phyloP scores from a whole-genome alignment of 2,888 invertebrate species.

The Pammene fasciana region DNA sequence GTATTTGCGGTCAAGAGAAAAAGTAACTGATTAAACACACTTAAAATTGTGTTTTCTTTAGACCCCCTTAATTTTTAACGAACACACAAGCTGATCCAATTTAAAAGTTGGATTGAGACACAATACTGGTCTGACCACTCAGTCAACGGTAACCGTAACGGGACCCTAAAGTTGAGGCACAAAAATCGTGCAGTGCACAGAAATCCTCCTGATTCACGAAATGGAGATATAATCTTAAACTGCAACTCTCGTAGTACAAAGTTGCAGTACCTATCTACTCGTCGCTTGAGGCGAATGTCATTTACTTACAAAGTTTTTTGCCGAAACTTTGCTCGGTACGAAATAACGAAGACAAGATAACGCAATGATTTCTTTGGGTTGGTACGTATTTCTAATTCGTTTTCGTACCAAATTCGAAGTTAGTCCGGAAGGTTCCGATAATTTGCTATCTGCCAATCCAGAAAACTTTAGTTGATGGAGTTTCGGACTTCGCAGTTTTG shows the following conservation, averaged over 20 bases:
- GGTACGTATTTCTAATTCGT: background rate
- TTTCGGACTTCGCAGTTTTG: constrained; percentile 5
- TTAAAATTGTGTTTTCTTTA: background rate
- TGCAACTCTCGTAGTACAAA: constrained; percentile 1
- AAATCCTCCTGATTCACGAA: constrained; percentile 60
- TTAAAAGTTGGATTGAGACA: constrained; percentile 51
- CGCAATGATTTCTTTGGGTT: background rate
- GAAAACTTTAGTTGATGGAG: constrained; percentile 18
- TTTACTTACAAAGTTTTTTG: background rate
- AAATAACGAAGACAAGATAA: background rate
- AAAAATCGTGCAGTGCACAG: constrained; percentile 73
- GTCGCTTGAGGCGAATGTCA: background rate
- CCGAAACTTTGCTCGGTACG: background rate
- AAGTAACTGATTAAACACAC: background rate
- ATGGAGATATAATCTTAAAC: constrained; percentile 21
- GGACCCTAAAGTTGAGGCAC: constrained; percentile 57
- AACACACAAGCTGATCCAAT: constrained; percentile 33
- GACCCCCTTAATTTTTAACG: background rate
- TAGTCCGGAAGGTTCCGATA: constrained; percentile 5
- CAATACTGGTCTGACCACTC: constrained; percentile 79
- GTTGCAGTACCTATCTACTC: background rate
- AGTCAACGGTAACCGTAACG: constrained; percentile 80
- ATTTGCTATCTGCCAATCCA: constrained; percentile 15
- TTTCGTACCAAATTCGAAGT: background rate
- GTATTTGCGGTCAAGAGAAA: no score